Base-by-base conservation (phyloP, 2,797 vertebrate species). In the Acanthurus lineatus region DNA sequence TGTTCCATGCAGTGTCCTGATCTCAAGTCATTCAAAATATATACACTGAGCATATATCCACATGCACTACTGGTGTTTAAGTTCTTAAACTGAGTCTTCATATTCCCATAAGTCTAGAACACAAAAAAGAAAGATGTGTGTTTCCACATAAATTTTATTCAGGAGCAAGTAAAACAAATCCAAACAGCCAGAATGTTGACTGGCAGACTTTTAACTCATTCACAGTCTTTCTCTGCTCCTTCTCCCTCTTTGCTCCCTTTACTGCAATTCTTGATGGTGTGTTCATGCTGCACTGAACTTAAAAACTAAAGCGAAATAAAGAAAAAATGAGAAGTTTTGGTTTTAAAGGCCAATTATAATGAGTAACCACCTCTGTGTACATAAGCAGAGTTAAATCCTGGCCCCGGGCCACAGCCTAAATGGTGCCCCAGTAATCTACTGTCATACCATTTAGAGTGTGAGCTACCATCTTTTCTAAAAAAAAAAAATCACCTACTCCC, bases 121-220 rank as follows among this genome's bases (percentile, higher is more conserved):
- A 79, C 73, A 71, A 82, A 49, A 17, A 25, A 51, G 63, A 17
- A 38, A 75, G 60, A 75, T 68, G 48, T 48, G 2, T 25, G 79
- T 84, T 86, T 65, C 88, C 60, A 86, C 79, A 85, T 77, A 84
- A 84, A 61, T 70, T 70, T 16, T 77, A 38, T 85, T 69, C 63
- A 79, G 86, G 70, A 81, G 45, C 77, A 85, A 66, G 49, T 48
- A 66, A 42, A 77, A 53, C 57, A 69, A 48, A 84, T 68, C 20
- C 77, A 73, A 71, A 77, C 73, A 69, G 64, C 51, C 48, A 71
- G 63, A 67, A 72, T 86, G 81, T 76, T 77, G 78, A 82, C 75
- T 35, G 32, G 81, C 57, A 77, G 65, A 87, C 62, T 69, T 86
- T 75, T 44, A 70, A 51, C 56, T 70, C 76, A 83, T 85, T 67